Percentiles rank a stretch among this genome's conserved stretches.
Evolutionary conservation across 2,113 vertebrate species (phyloP).

Genomic region (Cephalopterus ornatus): DNA sequence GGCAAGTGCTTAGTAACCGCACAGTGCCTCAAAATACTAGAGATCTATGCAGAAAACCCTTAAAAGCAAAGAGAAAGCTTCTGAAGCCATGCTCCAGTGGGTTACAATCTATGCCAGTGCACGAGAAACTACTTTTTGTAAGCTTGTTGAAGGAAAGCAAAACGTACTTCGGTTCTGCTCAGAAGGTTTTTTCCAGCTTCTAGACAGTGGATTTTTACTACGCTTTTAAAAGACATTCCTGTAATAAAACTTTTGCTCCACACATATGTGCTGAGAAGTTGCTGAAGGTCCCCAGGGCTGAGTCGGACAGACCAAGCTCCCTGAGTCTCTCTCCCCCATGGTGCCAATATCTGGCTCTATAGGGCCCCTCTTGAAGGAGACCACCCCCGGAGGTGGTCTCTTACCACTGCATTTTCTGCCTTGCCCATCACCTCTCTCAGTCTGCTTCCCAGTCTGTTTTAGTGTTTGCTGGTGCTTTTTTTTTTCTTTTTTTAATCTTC

Average conservation of each 20-base stretch:
- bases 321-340: fast-evolving
- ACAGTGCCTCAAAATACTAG: neutral
- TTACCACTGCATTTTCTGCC: neutral
- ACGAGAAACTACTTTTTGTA: neutral
- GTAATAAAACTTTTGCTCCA: neutral
- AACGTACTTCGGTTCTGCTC: neutral
- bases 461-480: neutral
- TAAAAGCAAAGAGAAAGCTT: neutral
- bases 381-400: neutral
- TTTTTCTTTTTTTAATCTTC: neutral
- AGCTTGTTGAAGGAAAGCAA: neutral
- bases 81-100: neutral
- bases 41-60: neutral
- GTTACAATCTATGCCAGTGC: neutral
- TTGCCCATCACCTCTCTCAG: neutral
- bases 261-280: neutral
- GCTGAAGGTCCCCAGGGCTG: neutral
- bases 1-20: neutral
- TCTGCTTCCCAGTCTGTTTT: neutral
- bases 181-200: neutral
- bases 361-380: neutral
- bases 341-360: neutral
- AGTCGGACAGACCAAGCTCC: fast-evolving
- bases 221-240: neutral
- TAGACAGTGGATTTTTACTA: neutral